Base-by-base conservation (phyloP, 2,797 vertebrate genomes). In the Trematomus bernacchii region DNA sequence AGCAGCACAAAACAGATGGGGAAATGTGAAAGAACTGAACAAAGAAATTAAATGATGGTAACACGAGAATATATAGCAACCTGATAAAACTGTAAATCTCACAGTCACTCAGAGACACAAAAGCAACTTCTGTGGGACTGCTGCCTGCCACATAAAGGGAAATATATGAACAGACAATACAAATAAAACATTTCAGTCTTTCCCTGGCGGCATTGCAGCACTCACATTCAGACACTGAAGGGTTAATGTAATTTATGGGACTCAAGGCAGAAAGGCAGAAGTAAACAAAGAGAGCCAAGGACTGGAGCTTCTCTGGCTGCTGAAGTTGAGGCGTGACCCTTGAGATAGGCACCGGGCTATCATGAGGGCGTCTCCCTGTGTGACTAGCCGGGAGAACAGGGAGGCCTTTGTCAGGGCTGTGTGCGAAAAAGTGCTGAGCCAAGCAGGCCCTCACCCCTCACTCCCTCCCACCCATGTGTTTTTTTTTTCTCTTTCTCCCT, bases 361-460 rank as follows among this genome's bases (percentile, higher is more conserved):
- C 91, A 90, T 84, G 90, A 91, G 93, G 91, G 92, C 87, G 93
- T 91, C 82, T 92, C 92, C 83, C 83, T 46, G 77, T 85, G 80
- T 58, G 84, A 80, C 87, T 81, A 86, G 85, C 75, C 77, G 46
- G 68, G 73, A 87, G 86, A 92, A 94, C 91, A 94, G 83, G 89
- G 83, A 77, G 77, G 83, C 71, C 89, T 92, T 94, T 94, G 92
- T 94, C 74, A 83, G 85, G 81, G 81, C 73, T 85, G 77, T 85
- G 89, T 80, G 84, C 52, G 37, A 74, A 89, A 92, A 92, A 93
- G 65, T 91, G 93, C 93, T 93, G 92, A 94, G 90, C 84, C 74
- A 88, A 91, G 91, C 92, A 92, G 59, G 37, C 63, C 75, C 69
- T 62, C 72, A 23, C 71, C 60, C 48, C 51, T 46, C 40, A 50